A percentile compares a stretch with the other conserved stretches of the same genome.
Evolutionary conservation across 2,113 vertebrate species (phyloP).

Genomic region (Poeciliopsis occidentalis): DNA sequence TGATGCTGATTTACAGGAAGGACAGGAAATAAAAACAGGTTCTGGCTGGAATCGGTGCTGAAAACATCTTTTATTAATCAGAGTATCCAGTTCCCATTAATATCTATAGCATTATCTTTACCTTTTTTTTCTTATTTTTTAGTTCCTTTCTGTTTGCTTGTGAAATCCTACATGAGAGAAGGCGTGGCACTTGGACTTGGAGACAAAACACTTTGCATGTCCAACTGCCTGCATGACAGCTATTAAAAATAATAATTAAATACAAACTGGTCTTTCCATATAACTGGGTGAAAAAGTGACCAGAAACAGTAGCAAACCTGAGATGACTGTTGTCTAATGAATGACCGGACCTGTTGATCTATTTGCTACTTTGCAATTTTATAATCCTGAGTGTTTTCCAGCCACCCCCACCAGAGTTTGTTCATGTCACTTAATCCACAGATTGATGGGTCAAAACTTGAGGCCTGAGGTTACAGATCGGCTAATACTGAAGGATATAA

Average conservation of each 20-base stretch:
- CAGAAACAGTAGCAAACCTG: conserved; percentile 19
- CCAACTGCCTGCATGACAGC: conserved; percentile 31
- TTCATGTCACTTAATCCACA: no score
- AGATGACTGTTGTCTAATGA: conserved; percentile 9
- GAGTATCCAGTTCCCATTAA: no score
- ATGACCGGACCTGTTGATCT: background rate
- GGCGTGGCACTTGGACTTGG: conserved; percentile 21
- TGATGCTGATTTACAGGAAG: background rate
- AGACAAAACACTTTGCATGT: conserved; percentile 10
- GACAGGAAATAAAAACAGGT: no score
- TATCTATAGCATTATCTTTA: background rate
- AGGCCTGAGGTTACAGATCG: no score
- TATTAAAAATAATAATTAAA: conserved; percentile 26
- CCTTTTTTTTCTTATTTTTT: background rate
- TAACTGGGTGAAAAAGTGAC: conserved; percentile 22
- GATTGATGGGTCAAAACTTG: no score
- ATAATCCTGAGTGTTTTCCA: background rate
- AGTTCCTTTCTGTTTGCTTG: background rate
- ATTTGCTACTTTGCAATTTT: background rate
- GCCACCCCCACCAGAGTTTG: no score
- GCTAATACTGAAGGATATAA: no score
- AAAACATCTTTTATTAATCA: background rate
- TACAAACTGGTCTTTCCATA: conserved; percentile 13
- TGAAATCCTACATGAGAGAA: conserved; percentile 9
- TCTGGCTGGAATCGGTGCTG: background rate